phyloP scores from a whole-genome alignment of 2,797 vertebrate genomes.

The Cynodonichthys magdalenae region DNA sequence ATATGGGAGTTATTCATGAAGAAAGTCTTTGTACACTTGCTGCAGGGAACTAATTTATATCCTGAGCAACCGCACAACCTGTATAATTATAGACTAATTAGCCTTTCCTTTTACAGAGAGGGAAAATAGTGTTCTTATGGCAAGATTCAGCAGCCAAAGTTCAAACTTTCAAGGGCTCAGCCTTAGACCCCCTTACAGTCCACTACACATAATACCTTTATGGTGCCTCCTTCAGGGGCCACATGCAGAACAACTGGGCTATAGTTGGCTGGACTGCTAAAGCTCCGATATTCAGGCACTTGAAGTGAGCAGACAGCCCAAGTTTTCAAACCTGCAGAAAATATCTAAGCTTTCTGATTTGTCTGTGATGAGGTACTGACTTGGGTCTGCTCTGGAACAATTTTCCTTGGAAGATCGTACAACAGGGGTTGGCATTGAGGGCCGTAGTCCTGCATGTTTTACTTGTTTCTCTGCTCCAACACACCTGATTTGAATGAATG shows the following conservation, averaged over 20 bases:
- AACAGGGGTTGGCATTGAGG: too few species aligned
- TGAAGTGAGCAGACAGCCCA: not conserved
- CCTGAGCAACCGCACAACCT: constrained; percentile 21
- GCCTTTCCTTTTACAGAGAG: constrained; percentile 37
- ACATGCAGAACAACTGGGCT: too few species aligned
- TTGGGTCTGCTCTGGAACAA: not conserved
- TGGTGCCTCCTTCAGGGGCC: not conserved
- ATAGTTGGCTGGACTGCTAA: not conserved
- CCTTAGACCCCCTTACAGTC: not conserved
- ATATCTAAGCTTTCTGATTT: not conserved
- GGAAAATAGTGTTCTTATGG: constrained; percentile 38
- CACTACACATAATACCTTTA: not conserved
- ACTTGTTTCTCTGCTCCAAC: too few species aligned
- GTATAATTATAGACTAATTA: constrained; percentile 38
- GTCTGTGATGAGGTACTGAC: not conserved
- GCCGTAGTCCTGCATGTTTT: too few species aligned
- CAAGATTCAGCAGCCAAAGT: not conserved
- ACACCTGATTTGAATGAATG: too few species aligned
- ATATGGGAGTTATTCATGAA: constrained; percentile 28
- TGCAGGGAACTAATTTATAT: constrained; percentile 40
- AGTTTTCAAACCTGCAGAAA: not conserved
- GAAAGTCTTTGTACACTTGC: not conserved
- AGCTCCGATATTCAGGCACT: too few species aligned
- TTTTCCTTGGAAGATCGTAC: not conserved
- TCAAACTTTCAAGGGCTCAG: not conserved